Conservation (phyloP, 2,113 vertebrate genomes). For the Cryptoleucopteryx plumbea region DNA sequence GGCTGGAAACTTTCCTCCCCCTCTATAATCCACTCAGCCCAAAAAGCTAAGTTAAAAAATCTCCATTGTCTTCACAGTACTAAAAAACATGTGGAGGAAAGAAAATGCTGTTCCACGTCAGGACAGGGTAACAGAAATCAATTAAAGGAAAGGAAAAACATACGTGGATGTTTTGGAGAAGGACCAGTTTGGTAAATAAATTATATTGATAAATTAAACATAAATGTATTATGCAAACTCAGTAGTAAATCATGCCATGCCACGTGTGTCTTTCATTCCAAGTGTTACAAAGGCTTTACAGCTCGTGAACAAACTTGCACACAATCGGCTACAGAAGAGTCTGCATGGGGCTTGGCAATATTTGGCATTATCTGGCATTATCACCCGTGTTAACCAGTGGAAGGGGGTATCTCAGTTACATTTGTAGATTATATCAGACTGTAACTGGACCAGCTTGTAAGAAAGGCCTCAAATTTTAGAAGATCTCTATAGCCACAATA, state of each 20-base stretch:
- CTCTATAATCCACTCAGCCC: neutral
- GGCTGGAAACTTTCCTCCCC: neutral
- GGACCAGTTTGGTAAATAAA: neutral
- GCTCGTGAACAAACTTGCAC: neutral
- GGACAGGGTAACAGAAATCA: neutral
- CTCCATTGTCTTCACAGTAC: neutral
- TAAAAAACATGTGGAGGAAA: neutral
- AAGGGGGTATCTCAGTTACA: neutral
- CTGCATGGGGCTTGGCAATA: neutral
- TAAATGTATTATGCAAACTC: neutral
- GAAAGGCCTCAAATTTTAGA: neutral
- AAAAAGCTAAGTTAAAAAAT: neutral
- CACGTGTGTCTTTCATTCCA: neutral
- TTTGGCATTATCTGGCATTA: neutral
- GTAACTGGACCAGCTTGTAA: neutral
- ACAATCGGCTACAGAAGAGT: neutral
- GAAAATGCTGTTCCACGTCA: neutral
- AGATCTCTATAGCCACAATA: fast-evolving
- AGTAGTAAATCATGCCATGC: neutral
- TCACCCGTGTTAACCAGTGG: neutral
- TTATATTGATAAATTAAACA: neutral
- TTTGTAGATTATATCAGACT: neutral
- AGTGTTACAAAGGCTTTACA: neutral
- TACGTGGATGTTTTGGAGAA: neutral
- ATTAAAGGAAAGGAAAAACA: neutral